Conservation (phyloP, 2,888 invertebrate species). For the Dolomedes plantarius region DNA sequence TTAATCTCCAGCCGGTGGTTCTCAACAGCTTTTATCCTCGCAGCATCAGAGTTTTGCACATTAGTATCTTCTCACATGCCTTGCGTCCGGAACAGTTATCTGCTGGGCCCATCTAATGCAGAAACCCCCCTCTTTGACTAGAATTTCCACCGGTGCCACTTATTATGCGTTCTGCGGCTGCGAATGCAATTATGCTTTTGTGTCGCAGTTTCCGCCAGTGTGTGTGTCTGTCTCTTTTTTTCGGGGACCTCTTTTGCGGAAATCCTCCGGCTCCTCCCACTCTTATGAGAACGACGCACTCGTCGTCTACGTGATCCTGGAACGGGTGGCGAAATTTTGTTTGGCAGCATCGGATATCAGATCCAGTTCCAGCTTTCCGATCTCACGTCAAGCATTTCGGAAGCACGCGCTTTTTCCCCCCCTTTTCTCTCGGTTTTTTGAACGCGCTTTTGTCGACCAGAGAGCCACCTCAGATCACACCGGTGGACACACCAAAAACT, state of each 20-base stretch:
- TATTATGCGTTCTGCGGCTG: slow-evolving; percentile 65
- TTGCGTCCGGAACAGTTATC: slow-evolving; percentile 50
- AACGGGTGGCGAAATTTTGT: neutral
- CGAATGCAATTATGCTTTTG: slow-evolving; percentile 62
- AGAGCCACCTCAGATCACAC: too few species aligned
- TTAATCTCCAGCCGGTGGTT: too few species aligned
- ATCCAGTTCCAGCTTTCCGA: neutral
- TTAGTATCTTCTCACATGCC: neutral
- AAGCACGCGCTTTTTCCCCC: neutral
- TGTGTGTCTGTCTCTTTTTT: neutral
- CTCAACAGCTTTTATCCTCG: too few species aligned
- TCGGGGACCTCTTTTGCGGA: slow-evolving; percentile 30
- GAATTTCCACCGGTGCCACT: slow-evolving; percentile 52
- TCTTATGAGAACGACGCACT: neutral
- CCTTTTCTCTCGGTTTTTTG: too few species aligned
- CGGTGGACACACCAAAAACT: too few species aligned
- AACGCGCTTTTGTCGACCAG: too few species aligned
- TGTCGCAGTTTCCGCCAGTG: slow-evolving; percentile 47
- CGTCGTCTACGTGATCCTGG: neutral
- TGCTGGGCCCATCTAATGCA: slow-evolving; percentile 56
- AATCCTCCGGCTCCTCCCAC: slow-evolving; percentile 49
- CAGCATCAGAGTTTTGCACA: too few species aligned
- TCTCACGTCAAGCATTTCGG: neutral
- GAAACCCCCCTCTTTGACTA: slow-evolving; percentile 29
- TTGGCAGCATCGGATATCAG: neutral